Evolutionary conservation across 2,113 vertebrate genomes (phyloP).

Genomic region (Polypterus bichir): DNA sequence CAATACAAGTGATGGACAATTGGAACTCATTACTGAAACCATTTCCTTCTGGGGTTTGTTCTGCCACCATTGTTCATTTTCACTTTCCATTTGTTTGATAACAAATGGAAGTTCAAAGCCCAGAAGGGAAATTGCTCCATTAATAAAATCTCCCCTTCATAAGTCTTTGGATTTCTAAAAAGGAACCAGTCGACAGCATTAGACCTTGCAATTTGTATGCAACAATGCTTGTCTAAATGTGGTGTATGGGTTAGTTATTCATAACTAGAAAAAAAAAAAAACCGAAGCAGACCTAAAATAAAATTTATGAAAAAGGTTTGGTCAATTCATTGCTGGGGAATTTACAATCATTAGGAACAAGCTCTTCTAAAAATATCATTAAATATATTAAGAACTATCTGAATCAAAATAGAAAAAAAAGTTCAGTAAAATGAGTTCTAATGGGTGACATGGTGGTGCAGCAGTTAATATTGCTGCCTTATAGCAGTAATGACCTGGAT

Average conservation of each 20-base stretch:
- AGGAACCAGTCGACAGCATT: conserved; percentile 12
- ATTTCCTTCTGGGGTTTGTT: conserved; percentile 19
- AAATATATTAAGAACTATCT: too few relatives aligned
- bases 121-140: conserved; percentile 22
- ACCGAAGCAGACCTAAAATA: conserved; percentile 1
- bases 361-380: too few relatives aligned
- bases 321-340: conserved; percentile 14
- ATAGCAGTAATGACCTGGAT: too few relatives aligned
- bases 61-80: conserved; percentile 23
- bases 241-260: conserved; percentile 13
- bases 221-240: conserved; percentile 20
- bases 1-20: conserved; percentile 20
- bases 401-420: too few relatives aligned
- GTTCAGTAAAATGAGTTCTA: too few relatives aligned
- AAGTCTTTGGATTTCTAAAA: conserved; percentile 13
- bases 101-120: conserved; percentile 31
- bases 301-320: conserved; percentile 13
- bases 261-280: neutral
- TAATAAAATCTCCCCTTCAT: conserved; percentile 22
- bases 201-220: conserved; percentile 21
- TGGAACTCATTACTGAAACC: conserved; percentile 27
- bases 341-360: too few relatives aligned
- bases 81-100: conserved; percentile 33
- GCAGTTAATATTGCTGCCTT: too few relatives aligned
- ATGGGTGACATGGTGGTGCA: too few relatives aligned